phyloP scores from a whole-genome alignment of 1,140 invertebrate genomes.

The Drosophila ogumai region DNA sequence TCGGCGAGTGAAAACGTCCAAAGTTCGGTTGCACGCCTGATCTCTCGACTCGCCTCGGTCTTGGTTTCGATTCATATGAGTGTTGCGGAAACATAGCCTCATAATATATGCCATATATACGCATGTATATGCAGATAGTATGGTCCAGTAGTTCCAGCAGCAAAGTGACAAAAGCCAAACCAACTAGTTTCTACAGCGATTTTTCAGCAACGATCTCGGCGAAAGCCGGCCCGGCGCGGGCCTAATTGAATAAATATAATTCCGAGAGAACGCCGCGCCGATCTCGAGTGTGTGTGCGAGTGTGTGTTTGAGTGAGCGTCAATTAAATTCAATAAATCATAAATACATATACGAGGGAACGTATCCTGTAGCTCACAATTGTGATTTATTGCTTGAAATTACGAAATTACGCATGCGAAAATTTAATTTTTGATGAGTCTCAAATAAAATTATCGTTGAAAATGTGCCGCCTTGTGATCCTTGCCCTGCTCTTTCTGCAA shows the following conservation, averaged over 20 bases:
- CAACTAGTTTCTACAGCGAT: conserved; percentile 42
- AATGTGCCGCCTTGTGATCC: conserved; percentile 25
- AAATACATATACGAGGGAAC: conserved; percentile 44
- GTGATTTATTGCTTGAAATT: conserved; percentile 69
- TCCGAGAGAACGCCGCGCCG: conserved; percentile 18
- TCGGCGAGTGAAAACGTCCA: conserved; percentile 55
- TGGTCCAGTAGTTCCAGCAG: conserved; percentile 33
- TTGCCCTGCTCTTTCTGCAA: conserved; percentile 7
- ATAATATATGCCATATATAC: conserved; percentile 4
- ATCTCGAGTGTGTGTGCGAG: conserved; percentile 30
- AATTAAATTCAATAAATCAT: conserved; percentile 74
- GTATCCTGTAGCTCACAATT: conserved; percentile 55
- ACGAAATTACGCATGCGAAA: conserved; percentile 51
- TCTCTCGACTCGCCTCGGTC: conserved; percentile 27
- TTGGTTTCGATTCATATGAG: conserved; percentile 12
- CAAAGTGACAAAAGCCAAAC: conserved; percentile 28
- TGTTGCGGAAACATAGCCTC: conserved; percentile 35
- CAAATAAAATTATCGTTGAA: conserved; percentile 40
- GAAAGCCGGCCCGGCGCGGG: conserved; percentile 22
- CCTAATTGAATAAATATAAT: conserved; percentile 46
- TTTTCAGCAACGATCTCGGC: conserved; percentile 26
- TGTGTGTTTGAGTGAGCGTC: conserved; percentile 43
- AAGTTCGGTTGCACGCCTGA: conserved; percentile 41
- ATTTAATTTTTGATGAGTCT: conserved; percentile 56
- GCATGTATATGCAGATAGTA: conserved; percentile 48